Evolutionary conservation across 2,797 vertebrate species (phyloP).

Genomic region (Prunella strophiata): DNA sequence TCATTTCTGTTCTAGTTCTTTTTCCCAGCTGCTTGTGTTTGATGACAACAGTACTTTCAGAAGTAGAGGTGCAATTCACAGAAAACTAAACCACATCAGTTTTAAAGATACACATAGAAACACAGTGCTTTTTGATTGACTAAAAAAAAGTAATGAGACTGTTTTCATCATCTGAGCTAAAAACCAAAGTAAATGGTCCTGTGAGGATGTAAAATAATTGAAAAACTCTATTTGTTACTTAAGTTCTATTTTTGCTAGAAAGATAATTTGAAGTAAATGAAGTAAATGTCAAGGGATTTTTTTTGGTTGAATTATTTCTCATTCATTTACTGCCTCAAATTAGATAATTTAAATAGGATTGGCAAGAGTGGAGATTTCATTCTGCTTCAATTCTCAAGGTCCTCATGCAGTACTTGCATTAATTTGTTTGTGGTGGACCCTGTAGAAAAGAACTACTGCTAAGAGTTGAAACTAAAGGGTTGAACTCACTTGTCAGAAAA

Average conservation of each 20-base stretch:
- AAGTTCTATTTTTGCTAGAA: neutral
- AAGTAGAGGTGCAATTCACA: neutral
- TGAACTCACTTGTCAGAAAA: neutral
- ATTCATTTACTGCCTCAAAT: neutral
- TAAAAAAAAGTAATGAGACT: neutral
- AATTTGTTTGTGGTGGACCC: neutral
- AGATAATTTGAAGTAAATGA: neutral
- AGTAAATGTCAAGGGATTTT: neutral
- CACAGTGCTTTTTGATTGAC: rapidly evolving
- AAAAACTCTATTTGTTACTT: neutral
- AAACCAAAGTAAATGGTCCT: neutral
- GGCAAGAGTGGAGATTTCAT: neutral
- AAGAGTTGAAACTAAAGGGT: neutral
- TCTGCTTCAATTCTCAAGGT: neutral
- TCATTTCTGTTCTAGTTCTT: neutral
- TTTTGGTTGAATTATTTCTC: neutral
- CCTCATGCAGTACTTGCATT: neutral
- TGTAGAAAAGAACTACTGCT: neutral
- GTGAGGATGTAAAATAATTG: neutral
- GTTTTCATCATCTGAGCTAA: neutral
- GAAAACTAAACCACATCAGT: neutral
- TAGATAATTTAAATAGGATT: neutral
- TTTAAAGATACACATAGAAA: neutral
- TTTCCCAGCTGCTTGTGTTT: neutral
- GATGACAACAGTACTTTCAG: neutral